phyloP scores from a whole-genome alignment of 2,888 invertebrate species.

The Cacoxenus indagator region DNA sequence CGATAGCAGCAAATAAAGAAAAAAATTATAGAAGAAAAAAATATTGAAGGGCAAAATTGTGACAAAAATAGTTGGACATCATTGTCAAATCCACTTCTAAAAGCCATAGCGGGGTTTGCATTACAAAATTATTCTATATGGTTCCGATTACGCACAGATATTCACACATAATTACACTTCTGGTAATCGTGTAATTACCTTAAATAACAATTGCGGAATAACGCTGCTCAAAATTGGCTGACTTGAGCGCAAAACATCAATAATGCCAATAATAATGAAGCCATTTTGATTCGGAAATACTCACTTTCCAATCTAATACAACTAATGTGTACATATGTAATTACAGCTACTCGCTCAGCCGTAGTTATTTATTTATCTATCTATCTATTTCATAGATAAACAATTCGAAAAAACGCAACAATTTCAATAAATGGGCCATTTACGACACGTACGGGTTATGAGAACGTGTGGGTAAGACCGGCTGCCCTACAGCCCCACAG shows the following conservation, averaged over 20 bases:
- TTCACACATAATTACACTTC: background rate
- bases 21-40: no score
- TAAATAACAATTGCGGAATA: background rate
- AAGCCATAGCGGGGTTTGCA: no score
- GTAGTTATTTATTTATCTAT: conserved; percentile 49
- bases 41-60: no score
- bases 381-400: conserved; percentile 14
- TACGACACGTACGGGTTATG: conserved; percentile 43
- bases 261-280: conserved; percentile 11
- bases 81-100: no score
- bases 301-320: conserved; percentile 28
- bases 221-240: background rate
- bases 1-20: no score
- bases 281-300: conserved; percentile 14
- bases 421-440: conserved; percentile 52
- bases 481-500: no score
- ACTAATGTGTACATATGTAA: conserved; percentile 46
- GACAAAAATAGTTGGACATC: no score
- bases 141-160: no score
- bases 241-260: background rate
- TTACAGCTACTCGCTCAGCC: conserved; percentile 21
- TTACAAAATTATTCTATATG: no score
- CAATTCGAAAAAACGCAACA: conserved; percentile 22
- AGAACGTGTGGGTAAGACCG: background rate
- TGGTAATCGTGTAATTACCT: background rate